Conservation (phyloP, 2,113 vertebrate species). For the Microtus ochrogaster region DNA sequence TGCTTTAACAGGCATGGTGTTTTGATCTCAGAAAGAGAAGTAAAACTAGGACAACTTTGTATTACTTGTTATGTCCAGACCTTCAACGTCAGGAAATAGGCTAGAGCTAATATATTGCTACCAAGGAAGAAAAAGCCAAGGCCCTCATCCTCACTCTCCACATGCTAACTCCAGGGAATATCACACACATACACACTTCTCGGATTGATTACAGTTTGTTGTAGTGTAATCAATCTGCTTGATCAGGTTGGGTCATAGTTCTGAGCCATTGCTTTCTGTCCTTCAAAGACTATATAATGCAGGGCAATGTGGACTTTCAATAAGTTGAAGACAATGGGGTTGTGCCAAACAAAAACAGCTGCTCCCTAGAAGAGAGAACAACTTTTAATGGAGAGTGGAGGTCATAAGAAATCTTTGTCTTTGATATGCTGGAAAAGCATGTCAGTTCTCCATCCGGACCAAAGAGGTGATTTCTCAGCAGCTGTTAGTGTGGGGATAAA, state of each 20-base stretch:
- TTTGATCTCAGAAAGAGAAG: background rate
- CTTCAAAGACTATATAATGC: background rate
- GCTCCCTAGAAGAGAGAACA: background rate
- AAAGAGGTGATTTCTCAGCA: background rate
- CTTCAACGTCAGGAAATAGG: background rate
- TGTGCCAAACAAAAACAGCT: background rate
- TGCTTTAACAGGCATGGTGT: background rate
- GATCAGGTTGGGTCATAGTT: background rate
- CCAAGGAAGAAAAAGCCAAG: background rate
- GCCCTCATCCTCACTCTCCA: background rate
- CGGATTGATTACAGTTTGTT: background rate
- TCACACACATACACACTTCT: background rate
- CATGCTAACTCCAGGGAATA: background rate
- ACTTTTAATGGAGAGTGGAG: background rate
- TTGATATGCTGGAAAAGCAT: background rate
- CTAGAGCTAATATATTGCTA: background rate
- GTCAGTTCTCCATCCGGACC: background rate
- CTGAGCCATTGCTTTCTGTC: background rate
- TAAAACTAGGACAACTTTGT: background rate
- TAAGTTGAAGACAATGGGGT: background rate
- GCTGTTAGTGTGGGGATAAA: background rate
- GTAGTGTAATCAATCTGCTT: background rate
- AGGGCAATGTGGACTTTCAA: background rate
- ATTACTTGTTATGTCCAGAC: background rate
- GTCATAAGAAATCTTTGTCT: background rate